phyloP scores from a whole-genome alignment of 2,113 vertebrate genomes.

The Pseudopipra pipra region DNA sequence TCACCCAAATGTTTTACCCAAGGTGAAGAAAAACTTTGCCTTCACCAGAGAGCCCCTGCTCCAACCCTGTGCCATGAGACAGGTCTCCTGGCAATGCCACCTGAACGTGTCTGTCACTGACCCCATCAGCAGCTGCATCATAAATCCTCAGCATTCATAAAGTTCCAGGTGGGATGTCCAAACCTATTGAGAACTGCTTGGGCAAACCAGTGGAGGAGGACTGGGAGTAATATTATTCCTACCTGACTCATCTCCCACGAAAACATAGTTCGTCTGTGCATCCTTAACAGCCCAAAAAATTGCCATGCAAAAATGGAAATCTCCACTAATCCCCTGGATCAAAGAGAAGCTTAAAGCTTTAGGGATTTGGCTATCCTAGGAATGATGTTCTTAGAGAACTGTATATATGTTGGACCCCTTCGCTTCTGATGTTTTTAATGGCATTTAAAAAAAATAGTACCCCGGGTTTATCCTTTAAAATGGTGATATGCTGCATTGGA shows the following conservation, averaged over 20 bases:
- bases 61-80: neutral
- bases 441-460: neutral
- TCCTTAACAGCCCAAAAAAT: neutral
- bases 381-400: neutral
- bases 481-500: neutral
- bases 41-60: neutral
- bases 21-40: neutral
- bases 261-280: neutral
- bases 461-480: neutral
- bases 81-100: neutral
- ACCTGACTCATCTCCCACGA: neutral
- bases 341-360: constrained; percentile 26
- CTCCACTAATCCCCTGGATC: constrained; percentile 26
- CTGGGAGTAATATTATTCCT: neutral
- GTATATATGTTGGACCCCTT: neutral
- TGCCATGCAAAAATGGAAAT: neutral
- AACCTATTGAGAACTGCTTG: neutral
- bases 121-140: neutral
- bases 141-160: neutral
- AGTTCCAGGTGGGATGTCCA: neutral
- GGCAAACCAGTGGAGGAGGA: neutral
- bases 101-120: neutral
- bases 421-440: neutral
- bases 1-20: neutral
- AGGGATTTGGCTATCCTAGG: neutral